Base-by-base conservation (phyloP, 2,113 vertebrate species). In the Pomatorhinus ruficollis region DNA sequence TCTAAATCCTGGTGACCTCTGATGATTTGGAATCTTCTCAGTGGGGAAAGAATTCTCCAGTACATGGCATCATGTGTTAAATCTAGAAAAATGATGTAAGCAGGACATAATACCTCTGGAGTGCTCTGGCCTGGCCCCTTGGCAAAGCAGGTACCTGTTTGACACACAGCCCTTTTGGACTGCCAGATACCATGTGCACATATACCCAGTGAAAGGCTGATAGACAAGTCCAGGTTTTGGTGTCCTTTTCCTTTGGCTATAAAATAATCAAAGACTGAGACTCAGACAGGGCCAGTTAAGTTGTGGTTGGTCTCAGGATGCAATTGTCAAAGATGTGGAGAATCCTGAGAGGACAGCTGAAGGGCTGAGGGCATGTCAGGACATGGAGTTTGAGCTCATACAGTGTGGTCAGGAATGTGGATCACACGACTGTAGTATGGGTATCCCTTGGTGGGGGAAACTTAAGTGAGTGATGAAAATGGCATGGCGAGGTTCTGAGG, bases 401-500 rank as follows among this genome's bases (percentile, higher is more conserved):
- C 11, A 71, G 1, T 28, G 15, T 54, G 61, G n/a, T 35, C 5
- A 17, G 57, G 33, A 90, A 56, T 7, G 33, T 60, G 35, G 7
- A 14, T 14, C 47, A 19, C 6, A n/a, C 44, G 30, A 9, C 37
- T 80, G 31, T 25, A 33, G n/a, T 8, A 12, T 15, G 49, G 20
- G 31, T 74, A 75, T 15, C 27, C 12, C 25, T 45, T 70, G 35
- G 39, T 53, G 45, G 35, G 33, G 54, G 23, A 64, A 83, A 24
- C 10, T 22, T 45, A 15, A 75, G 23, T 1, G 11, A 30, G 11
- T 53, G 37, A 24, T 57, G 25, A 44, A 72, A 78, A 93, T 7
- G 10, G 7, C 42, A 45, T 57, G 0, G 0, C 0, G 0, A 15
- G 33, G 12, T 78, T 86, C 54, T 42, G 76, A 84, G 54, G 20